Base-by-base conservation (phyloP, 2,888 invertebrate species). In the Scelioninae gen. 2 region DNA sequence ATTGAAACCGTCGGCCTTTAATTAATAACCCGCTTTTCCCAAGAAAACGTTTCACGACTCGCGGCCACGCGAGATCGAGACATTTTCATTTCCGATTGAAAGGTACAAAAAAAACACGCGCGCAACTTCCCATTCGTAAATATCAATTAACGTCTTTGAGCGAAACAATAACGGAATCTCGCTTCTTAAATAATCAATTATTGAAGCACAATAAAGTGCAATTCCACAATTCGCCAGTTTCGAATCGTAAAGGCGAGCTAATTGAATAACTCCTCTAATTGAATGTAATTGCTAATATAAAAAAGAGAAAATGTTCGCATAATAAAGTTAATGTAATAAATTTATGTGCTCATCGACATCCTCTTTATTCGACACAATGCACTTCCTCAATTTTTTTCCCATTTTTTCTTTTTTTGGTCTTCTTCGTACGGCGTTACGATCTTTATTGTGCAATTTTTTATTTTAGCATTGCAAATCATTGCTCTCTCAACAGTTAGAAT, bases 251-350 rank as follows among this genome's bases (percentile, higher is more conserved):
- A 60, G 53, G 45, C 35, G 55, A 45, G 46, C 33, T 65, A 72
- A 72, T 65, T 67, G 65, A 67, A 67, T 67, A 63, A 67, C 61
- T 61, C 67, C 28, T 57, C 57, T 67, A 67, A 73, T 61, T 73
- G 63, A 73, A 67, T 52, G 39, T 73, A 67, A 67, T 61, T 63
- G 73, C 61, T 57, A 57, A 73, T 57, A 58, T 72, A 73, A 73
- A 73, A 73, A 73, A 73, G 73, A 73, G 68, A 73, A 73, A 50
- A 25, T 16, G 33, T 16, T 37, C 50, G 31, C 61, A 73, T 73
- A 67, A 73, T 57, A 28, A 43, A 37, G 53, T 52, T 68, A 73
- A 68, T 73, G 61, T 63, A 73, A 73, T 73, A 73, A 68, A 68
- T 58, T 67, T 63, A 63, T 68, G 63, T 58, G 68, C 55, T 67